Conservation (phyloP, 2,888 invertebrate genomes). For the Parasteatoda lunata region DNA sequence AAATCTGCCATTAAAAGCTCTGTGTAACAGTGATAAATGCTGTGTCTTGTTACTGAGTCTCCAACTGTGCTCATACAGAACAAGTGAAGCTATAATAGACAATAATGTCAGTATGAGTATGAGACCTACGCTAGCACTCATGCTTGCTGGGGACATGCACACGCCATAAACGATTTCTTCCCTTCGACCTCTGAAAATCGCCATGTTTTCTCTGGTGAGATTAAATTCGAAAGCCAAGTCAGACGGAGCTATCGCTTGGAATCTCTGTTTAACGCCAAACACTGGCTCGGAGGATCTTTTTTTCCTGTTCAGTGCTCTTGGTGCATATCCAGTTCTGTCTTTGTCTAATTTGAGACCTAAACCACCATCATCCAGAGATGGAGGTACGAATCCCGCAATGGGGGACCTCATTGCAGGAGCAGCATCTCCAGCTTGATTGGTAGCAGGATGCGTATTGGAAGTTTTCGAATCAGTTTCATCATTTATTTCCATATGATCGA, state of each 20-base stretch:
- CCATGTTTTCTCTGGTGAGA: constrained; percentile 26
- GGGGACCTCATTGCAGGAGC: constrained; percentile 19
- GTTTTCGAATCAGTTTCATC: neutral
- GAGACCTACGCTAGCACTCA: constrained; percentile 46
- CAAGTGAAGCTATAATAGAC: constrained; percentile 40
- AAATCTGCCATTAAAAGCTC: constrained; percentile 51
- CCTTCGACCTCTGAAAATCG: constrained; percentile 29
- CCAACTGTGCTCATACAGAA: constrained; percentile 49
- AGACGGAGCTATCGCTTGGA: constrained; percentile 55
- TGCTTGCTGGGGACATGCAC: constrained; percentile 56
- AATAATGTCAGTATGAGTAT: constrained; percentile 51
- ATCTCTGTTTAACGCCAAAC: constrained; percentile 55
- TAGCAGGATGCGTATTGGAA: neutral
- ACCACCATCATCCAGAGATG: constrained; percentile 26
- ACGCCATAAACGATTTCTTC: constrained; percentile 64
- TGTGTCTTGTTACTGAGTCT: constrained; percentile 44
- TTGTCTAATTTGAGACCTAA: constrained; percentile 2
- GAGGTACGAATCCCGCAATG: constrained; percentile 38
- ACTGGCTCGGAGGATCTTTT: constrained; percentile 56
- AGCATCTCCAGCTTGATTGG: neutral
- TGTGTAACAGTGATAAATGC: constrained; percentile 37
- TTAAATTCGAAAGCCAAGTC: constrained; percentile 63
- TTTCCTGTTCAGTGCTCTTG: constrained; percentile 39
- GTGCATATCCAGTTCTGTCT: constrained; percentile 36
- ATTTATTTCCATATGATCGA: neutral